These are phyloP conservation scores for Ptychochromis oligacanthus DNA, from an alignment of 2,113 vertebrate genomes.

Conservation along the genomic window DNA sequence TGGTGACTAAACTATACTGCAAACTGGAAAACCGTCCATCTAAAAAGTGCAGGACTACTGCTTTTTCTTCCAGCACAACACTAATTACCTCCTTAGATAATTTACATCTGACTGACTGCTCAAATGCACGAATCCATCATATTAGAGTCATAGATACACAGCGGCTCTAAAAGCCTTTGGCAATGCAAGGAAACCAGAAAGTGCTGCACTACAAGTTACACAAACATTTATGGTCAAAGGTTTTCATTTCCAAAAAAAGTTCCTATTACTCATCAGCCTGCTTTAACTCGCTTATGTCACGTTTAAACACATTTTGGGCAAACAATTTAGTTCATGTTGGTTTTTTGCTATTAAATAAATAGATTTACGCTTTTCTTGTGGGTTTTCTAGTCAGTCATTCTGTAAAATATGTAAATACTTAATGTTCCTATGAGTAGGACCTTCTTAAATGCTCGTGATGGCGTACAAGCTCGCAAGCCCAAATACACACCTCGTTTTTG, in stretches of 20 bases:
- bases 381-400: neutral
- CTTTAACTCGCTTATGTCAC: neutral
- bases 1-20: neutral
- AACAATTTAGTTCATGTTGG: neutral
- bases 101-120: neutral
- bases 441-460: neutral
- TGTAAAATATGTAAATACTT: neutral
- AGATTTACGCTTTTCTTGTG: neutral
- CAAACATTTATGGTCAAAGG: neutral
- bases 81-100: neutral
- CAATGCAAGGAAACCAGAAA: neutral
- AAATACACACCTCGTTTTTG: too few relatives aligned
- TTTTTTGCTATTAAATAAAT: neutral
- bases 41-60: neutral
- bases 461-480: too few relatives aligned
- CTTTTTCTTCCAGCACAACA: neutral
- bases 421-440: neutral
- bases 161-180: neutral
- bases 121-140: neutral
- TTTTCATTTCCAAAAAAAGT: neutral
- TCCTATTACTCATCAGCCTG: neutral
- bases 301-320: neutral
- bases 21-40: neutral
- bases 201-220: neutral
- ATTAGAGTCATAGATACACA: too few relatives aligned